A percentile compares a stretch with the other conserved stretches of the same genome.
Conservation (phyloP, 2,888 invertebrate genomes). For the Hydrotaea cyrtoneurina region DNA sequence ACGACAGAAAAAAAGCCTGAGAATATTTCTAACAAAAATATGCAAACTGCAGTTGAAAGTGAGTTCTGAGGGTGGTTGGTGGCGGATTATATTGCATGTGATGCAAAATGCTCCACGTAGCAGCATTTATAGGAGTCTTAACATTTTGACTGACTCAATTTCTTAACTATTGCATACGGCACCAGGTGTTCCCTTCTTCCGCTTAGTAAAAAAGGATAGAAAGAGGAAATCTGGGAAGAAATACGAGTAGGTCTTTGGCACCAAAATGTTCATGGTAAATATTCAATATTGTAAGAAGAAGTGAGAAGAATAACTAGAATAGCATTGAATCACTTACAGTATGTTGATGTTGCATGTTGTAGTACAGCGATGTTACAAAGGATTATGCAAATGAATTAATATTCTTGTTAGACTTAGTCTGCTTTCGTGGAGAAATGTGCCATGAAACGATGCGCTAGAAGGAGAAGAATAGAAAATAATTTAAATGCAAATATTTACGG, state of each 20-base stretch:
- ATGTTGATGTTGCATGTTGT: slow-evolving; percentile 66
- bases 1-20: not conserved
- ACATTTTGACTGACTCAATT: slow-evolving; percentile 33
- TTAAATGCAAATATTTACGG: slow-evolving; percentile 10
- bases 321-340: slow-evolving; percentile 50
- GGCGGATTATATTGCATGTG: not conserved
- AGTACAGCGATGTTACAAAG: slow-evolving; percentile 64
- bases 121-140: not conserved
- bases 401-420: slow-evolving; percentile 58
- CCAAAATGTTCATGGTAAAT: slow-evolving; percentile 46
- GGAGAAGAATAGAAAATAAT: not conserved
- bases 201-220: slow-evolving; percentile 21
- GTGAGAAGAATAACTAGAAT: not conserved
- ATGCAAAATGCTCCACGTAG: not conserved
- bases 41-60: not conserved
- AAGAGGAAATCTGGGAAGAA: too few species aligned
- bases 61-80: not conserved
- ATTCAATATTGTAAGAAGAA: slow-evolving; percentile 51
- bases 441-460: not conserved
- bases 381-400: slow-evolving; percentile 68
- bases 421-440: not conserved
- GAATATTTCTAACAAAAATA: slow-evolving; percentile 32
- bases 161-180: not conserved
- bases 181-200: slow-evolving; percentile 54
- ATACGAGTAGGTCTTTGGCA: slow-evolving; percentile 16